Evolutionary conservation across 1,140 invertebrate species (phyloP).

Genomic region (Aphelinus atriplicis): DNA sequence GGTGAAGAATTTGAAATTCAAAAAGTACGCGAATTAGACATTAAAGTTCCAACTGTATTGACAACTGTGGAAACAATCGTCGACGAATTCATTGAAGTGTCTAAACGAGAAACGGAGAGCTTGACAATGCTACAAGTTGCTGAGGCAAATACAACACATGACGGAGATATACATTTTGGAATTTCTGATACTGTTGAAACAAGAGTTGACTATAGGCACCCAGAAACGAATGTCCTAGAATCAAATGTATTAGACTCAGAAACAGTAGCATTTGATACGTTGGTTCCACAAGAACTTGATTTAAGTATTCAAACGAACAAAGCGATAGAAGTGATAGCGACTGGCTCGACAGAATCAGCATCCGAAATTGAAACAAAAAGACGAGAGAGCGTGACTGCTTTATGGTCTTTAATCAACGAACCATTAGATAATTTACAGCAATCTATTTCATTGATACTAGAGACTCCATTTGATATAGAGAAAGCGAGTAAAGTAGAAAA

Average conservation of each 20-base stretch:
- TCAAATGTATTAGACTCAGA: neutral
- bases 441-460: constrained; percentile 51
- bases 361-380: constrained; percentile 25
- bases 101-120: constrained; percentile 53
- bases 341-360: constrained; percentile 29
- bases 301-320: neutral
- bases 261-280: too few relatives aligned
- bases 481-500: constrained; percentile 45
- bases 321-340: neutral
- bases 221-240: neutral
- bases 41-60: constrained; percentile 42
- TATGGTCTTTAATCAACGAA: constrained; percentile 46
- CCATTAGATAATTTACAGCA: constrained; percentile 51
- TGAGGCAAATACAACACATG: neutral
- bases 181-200: neutral
- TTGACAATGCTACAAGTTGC: constrained; percentile 43
- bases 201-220: neutral
- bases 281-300: neutral
- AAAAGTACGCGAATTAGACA: constrained; percentile 3
- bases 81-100: constrained; percentile 57
- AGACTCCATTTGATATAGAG: constrained; percentile 40
- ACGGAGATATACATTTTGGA: too few relatives aligned
- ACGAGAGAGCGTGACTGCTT: constrained; percentile 38
- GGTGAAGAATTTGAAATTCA: constrained; percentile 7
- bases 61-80: constrained; percentile 51